phyloP scores from a whole-genome alignment of 2,113 vertebrate species.

The Eurystomus gularis region DNA sequence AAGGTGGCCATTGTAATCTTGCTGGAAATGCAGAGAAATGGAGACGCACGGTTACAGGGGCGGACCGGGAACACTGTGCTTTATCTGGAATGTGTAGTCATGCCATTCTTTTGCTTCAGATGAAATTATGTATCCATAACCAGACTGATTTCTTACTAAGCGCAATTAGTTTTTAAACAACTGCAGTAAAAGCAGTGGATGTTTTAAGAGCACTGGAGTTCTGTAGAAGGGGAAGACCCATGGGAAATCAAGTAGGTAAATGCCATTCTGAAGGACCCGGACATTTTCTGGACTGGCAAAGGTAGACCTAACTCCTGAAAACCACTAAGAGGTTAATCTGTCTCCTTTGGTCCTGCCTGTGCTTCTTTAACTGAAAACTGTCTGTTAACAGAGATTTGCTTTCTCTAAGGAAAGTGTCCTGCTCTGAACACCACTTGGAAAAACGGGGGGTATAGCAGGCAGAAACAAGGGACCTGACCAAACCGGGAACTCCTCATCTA shows the following conservation, averaged over 20 bases:
- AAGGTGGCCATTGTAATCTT: slow-evolving; percentile 2
- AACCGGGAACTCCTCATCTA: not conserved
- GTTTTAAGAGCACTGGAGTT: not conserved
- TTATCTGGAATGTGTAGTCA: not conserved
- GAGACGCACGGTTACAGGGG: not conserved
- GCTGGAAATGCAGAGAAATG: not conserved
- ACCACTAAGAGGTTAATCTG: not conserved
- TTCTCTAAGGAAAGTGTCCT: not conserved
- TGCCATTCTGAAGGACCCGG: not conserved
- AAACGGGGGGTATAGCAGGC: not conserved
- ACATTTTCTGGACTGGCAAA: not conserved
- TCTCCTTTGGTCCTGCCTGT: not conserved
- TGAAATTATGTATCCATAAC: not conserved
- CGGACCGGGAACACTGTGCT: not conserved
- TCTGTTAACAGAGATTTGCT: not conserved
- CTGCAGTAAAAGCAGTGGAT: not conserved
- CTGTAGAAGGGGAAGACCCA: not conserved
- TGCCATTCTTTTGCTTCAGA: not conserved
- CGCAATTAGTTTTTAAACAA: not conserved
- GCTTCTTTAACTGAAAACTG: not conserved
- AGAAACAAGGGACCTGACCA: not conserved
- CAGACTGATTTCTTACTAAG: not conserved
- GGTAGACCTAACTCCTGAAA: not conserved
- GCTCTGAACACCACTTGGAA: not conserved
- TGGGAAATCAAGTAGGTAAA: not conserved